Conservation (phyloP, 53 echinoderm and acorn worm species). For the Echinometra lucunter region DNA sequence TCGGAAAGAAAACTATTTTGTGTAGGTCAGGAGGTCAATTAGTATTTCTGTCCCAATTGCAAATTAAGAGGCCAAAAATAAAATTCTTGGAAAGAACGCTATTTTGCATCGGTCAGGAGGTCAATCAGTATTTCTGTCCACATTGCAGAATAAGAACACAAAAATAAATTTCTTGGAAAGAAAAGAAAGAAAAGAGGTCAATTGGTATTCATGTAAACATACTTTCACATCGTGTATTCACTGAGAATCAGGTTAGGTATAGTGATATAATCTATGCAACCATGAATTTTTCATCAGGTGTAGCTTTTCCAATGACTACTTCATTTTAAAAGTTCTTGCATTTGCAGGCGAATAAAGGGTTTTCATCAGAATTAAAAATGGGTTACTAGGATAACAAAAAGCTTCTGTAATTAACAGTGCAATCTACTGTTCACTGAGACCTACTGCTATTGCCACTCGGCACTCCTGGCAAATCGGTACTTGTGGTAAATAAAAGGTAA, state of each 20-base stretch:
- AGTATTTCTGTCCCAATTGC: neutral
- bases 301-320: too few relatives aligned
- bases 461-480: too few relatives aligned
- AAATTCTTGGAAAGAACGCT: neutral
- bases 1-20: neutral
- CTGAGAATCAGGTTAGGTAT: too few relatives aligned
- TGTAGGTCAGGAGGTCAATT: neutral
- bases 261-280: too few relatives aligned
- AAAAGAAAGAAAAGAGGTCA: neutral
- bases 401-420: too few relatives aligned
- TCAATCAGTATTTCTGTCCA: neutral
- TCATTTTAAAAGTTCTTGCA: neutral
- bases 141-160: neutral
- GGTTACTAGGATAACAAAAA: too few relatives aligned
- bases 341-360: neutral
- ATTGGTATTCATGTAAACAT: neutral
- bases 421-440: too few relatives aligned
- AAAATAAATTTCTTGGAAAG: neutral
- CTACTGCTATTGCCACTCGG: too few relatives aligned
- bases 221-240: neutral
- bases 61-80: neutral
- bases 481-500: too few relatives aligned
- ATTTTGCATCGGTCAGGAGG: neutral
- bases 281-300: too few relatives aligned
- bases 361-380: too few relatives aligned